Base-by-base conservation (phyloP, 2,113 vertebrate species). In the Pseudopipra pipra region DNA sequence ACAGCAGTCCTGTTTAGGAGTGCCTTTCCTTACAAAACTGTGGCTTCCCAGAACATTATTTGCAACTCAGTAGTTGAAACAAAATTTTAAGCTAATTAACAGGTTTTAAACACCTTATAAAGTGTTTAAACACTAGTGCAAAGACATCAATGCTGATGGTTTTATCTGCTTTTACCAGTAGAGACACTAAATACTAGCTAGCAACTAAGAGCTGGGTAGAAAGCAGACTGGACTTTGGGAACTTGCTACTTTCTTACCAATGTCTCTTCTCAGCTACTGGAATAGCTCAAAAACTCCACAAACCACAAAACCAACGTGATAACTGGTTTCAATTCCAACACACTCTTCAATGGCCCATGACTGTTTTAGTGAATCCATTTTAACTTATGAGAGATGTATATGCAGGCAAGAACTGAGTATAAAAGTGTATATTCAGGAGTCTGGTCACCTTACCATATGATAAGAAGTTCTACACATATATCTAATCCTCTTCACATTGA, bases 201-300 rank as follows among this genome's bases (percentile, higher is more conserved):
- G 21, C 49, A 85, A 55, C 23, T 30, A 66, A 27, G 43, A 86
- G 89, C 16, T 18, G 21, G n/a, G 35, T 65, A 49, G 33, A 56
- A 65, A n/a, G 16, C n/a, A 4, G 1, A 66, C 0, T 33, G 11
- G 41, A 47, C 13, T 44, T 20, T 1, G 5, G 10, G 14, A 86
- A 75, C 44, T 21, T 86, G 14, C 46, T 49, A 17, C 19, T 62
- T 71, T 39, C 31, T 82, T 51, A 70, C 16, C 44, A 21, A 12
- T 12, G 27, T 6, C 30, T 74, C 8, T 9, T n/a, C 70, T 77
- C 65, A 65, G 20, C 18, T 61, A 46, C 22, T 21, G 20, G 9
- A 43, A 56, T 12, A 78, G 24, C 28, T 77, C 11, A 37, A 67
- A 81, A 86, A 25, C 17, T 24, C 6, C 5, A n/a, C 23, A 74